Percentiles rank a stretch among this genome's conserved stretches.
Conservation (phyloP, 2,888 invertebrate species). For the Sarcophaga rosellei region DNA sequence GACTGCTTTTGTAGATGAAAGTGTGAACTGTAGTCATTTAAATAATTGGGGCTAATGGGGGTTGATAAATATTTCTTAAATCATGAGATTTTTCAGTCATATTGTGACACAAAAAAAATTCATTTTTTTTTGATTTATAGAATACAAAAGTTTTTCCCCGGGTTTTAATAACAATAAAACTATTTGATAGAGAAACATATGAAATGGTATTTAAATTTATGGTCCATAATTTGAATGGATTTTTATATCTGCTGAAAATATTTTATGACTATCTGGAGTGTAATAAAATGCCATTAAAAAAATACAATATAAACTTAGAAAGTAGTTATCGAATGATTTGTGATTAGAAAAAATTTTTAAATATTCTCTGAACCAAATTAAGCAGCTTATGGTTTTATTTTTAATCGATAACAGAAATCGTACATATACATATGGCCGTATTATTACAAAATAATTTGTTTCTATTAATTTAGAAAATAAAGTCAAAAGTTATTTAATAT, state of each 20-base stretch:
- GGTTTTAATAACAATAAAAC: background rate
- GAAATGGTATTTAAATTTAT: background rate
- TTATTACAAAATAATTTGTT: too few relatives aligned
- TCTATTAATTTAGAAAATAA: background rate
- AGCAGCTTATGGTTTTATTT: too few relatives aligned
- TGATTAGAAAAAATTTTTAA: too few relatives aligned
- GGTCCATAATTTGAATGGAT: background rate
- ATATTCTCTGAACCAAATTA: too few relatives aligned
- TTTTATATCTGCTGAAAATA: background rate
- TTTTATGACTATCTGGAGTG: constrained; percentile 8
- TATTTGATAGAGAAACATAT: too few relatives aligned
- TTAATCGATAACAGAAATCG: too few relatives aligned
- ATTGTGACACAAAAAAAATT: too few relatives aligned
- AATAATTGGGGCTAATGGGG: background rate
- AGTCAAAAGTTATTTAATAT: background rate
- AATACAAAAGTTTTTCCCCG: background rate
- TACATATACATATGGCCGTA: too few relatives aligned
- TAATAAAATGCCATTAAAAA: constrained; percentile 17
- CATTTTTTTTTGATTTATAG: too few relatives aligned
- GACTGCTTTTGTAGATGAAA: background rate
- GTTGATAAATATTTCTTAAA: background rate
- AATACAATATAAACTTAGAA: background rate
- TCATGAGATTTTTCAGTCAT: too few relatives aligned
- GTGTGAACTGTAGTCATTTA: background rate
- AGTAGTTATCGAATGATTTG: too few relatives aligned